phyloP scores from a whole-genome alignment of 37 sponge, comb jelly and placozoan species.

The Ianthella basta region DNA sequence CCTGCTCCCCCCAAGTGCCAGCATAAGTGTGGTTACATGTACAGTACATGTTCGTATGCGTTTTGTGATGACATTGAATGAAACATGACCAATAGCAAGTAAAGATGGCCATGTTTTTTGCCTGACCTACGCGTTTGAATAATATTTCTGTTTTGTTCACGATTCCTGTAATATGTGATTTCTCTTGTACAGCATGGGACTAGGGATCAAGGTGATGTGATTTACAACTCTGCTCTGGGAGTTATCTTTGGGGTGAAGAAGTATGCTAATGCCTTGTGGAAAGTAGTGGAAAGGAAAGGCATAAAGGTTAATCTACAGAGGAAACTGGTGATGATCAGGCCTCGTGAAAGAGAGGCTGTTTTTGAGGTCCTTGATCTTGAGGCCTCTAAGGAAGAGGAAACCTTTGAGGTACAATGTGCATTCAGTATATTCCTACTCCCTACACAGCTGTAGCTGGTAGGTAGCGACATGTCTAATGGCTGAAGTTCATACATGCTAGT shows the following conservation, averaged over 20 bases:
- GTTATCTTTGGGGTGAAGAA: slow-evolving; percentile 93
- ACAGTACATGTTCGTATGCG: no score
- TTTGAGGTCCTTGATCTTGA: slow-evolving; percentile 71
- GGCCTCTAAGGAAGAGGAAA: slow-evolving; percentile 18
- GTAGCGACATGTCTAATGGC: not conserved
- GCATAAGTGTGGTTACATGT: no score
- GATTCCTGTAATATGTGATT: no score
- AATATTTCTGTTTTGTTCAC: no score
- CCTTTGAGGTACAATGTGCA: slow-evolving; percentile 41
- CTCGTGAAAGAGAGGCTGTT: slow-evolving; percentile 64
- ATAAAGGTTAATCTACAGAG: slow-evolving; percentile 64
- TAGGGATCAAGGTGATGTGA: slow-evolving; percentile 60
- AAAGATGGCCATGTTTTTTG: no score
- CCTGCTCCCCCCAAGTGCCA: no score
- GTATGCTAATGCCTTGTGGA: slow-evolving; percentile 73
- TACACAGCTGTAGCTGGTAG: not conserved
- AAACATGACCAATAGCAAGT: no score
- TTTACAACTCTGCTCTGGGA: slow-evolving; percentile 78
- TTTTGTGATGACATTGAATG: no score
- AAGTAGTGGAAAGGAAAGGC: slow-evolving; percentile 62
- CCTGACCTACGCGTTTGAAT: no score
- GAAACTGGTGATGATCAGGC: slow-evolving; percentile 66
- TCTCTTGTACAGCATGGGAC: slow-evolving; percentile 60
- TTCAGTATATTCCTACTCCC: not conserved
- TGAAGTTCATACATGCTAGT: no score